These are phyloP conservation scores for Conistra vaccinii DNA, from an alignment of 2,888 invertebrate species.

Conservation along the genomic window DNA sequence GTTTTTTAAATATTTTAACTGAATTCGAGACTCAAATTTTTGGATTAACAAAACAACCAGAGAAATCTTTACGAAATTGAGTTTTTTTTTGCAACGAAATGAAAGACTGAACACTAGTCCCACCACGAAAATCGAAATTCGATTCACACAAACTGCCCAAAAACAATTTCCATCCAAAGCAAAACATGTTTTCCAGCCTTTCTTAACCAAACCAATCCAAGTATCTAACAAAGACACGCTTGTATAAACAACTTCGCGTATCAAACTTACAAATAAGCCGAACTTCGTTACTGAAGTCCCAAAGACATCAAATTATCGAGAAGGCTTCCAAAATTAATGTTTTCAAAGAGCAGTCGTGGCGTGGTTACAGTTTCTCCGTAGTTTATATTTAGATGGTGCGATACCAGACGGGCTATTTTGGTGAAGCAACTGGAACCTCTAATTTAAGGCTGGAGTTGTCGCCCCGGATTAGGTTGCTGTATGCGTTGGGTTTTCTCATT, in stretches of 20 bases:
- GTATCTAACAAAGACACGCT: slow-evolving; percentile 20
- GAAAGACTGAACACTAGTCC: too few relatives aligned
- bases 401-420: slow-evolving; percentile 37
- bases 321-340: slow-evolving; percentile 48
- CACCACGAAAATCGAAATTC: neutral
- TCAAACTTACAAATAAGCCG: slow-evolving; percentile 49
- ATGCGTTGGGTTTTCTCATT: slow-evolving; percentile 16
- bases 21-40: neutral
- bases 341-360: slow-evolving; percentile 26
- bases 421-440: slow-evolving; percentile 30
- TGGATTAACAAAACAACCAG: too few relatives aligned
- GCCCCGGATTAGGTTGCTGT: slow-evolving; percentile 30
- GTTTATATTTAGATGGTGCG: slow-evolving; percentile 53
- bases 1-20: neutral
- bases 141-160: neutral
- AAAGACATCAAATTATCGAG: slow-evolving; percentile 60
- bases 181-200: slow-evolving; percentile 21
- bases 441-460: slow-evolving; percentile 37
- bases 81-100: neutral
- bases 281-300: slow-evolving; percentile 49
- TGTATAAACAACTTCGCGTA: slow-evolving; percentile 29
- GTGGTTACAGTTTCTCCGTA: slow-evolving; percentile 12
- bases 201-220: slow-evolving; percentile 8
- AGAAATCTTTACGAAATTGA: neutral
- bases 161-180: slow-evolving; percentile 7